Conservation (phyloP, 2,113 vertebrate genomes). For the Oceanites oceanicus region DNA sequence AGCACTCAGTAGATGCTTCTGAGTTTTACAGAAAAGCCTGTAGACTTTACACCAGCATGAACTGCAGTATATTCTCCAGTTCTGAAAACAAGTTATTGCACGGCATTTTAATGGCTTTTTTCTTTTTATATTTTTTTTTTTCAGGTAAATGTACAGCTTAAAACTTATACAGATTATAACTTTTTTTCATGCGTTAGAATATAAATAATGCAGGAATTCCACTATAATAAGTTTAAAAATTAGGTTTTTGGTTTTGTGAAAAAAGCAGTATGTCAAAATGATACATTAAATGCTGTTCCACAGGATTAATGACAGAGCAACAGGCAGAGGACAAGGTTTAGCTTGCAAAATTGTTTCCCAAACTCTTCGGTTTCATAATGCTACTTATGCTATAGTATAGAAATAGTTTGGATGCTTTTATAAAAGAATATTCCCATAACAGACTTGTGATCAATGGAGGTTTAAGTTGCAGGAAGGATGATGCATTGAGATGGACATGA, state of each 20-base stretch:
- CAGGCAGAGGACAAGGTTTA: not conserved
- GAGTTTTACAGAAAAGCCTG: conserved; percentile 41
- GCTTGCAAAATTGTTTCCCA: not conserved
- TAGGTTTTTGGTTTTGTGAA: not conserved
- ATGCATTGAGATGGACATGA: not conserved
- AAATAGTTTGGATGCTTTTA: not conserved
- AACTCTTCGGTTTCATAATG: not conserved
- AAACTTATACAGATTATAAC: not conserved
- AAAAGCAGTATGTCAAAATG: not conserved
- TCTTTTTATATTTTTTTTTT: not conserved
- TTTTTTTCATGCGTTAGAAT: not conserved
- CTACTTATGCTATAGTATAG: not conserved
- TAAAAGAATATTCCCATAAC: not conserved
- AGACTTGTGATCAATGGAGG: not conserved
- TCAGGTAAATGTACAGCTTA: conserved; percentile 11
- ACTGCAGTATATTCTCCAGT: conserved; percentile 37
- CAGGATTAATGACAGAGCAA: not conserved
- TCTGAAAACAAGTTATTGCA: conserved; percentile 27
- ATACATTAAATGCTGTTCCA: not conserved
- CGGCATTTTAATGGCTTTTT: conserved; percentile 43
- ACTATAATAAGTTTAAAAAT: not conserved
- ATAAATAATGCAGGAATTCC: not conserved
- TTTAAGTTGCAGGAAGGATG: not conserved
- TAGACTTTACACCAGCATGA: conserved; percentile 48
- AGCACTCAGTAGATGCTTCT: conserved; percentile 49